phyloP scores from a whole-genome alignment of 53 echinoderm and acorn worm species.

The Holothuria leucospilota region DNA sequence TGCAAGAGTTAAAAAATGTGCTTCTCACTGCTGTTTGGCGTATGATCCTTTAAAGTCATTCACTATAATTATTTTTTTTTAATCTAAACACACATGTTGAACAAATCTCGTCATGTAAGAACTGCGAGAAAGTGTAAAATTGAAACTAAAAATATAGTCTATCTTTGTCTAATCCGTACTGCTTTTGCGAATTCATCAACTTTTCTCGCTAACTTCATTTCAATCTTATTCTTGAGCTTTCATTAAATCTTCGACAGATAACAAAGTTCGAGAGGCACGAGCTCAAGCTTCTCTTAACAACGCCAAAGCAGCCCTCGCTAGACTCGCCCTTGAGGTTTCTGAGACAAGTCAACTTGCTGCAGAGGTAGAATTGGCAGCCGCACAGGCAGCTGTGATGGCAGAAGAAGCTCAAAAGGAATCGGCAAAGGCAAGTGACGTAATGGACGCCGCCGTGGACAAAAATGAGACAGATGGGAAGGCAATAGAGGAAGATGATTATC shows the following conservation, averaged over 20 bases:
- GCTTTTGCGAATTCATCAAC: background rate
- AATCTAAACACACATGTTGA: too few relatives aligned
- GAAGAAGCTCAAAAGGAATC: constrained; percentile 50
- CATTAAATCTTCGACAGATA: constrained; percentile 45
- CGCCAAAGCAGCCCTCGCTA: constrained; percentile 73
- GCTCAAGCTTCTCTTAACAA: constrained; percentile 72
- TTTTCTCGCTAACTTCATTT: background rate
- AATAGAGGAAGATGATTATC: constrained; percentile 32
- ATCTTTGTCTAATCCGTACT: too few relatives aligned
- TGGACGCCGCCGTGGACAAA: constrained; percentile 38
- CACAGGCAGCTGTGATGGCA: constrained; percentile 79
- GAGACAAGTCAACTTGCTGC: constrained; percentile 77
- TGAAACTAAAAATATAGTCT: too few relatives aligned
- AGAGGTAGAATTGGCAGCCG: constrained; percentile 78
- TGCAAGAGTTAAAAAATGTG: too few relatives aligned
- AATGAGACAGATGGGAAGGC: constrained; percentile 22
- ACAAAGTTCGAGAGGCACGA: constrained; percentile 55
- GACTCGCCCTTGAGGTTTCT: constrained; percentile 75
- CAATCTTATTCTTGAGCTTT: background rate
- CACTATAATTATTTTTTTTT: too few relatives aligned
- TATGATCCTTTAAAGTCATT: too few relatives aligned
- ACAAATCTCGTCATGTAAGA: too few relatives aligned
- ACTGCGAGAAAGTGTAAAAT: too few relatives aligned
- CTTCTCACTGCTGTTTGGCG: too few relatives aligned
- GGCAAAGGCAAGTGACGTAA: constrained; percentile 57